A percentile compares a stretch with the other conserved stretches of the same genome.
Conservation (phyloP, 1,140 invertebrate genomes). For the Drosophila watanabei region DNA sequence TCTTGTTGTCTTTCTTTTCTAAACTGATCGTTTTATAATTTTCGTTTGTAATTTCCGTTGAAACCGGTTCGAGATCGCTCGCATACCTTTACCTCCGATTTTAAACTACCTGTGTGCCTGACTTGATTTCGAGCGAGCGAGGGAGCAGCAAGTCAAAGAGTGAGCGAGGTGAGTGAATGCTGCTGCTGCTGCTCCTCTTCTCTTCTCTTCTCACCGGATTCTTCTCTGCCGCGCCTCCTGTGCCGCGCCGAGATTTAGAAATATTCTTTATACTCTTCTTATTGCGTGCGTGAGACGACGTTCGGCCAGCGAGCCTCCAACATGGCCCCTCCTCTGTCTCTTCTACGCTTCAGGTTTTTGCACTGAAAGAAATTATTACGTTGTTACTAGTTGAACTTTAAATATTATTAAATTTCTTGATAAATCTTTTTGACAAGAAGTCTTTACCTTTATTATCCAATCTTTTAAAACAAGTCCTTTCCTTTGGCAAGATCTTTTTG, state of each 20-base stretch:
- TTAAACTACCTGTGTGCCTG: slow-evolving; percentile 74
- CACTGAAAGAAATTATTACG: slow-evolving; percentile 5
- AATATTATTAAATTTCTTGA: neutral
- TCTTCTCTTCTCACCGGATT: slow-evolving; percentile 1
- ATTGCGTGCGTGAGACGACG: slow-evolving; percentile 61
- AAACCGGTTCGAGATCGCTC: slow-evolving; percentile 84
- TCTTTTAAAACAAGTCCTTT: neutral
- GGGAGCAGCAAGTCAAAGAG: slow-evolving; percentile 17
- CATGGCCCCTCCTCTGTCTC: neutral
- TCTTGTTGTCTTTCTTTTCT: slow-evolving; percentile 64
- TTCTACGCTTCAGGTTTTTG: slow-evolving; percentile 8
- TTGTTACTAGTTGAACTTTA: neutral
- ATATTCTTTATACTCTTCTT: slow-evolving; percentile 70
- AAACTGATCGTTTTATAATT: slow-evolving; percentile 85
- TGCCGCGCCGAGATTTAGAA: slow-evolving; percentile 73
- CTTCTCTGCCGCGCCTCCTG: slow-evolving; percentile 51
- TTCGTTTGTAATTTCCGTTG: slow-evolving; percentile 85
- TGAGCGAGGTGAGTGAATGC: slow-evolving; percentile 27
- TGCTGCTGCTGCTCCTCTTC: slow-evolving; percentile 17
- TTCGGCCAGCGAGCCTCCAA: slow-evolving; percentile 6
- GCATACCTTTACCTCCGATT: slow-evolving; percentile 67
- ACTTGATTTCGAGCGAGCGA: slow-evolving; percentile 29
- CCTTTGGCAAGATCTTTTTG: neutral
- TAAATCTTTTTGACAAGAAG: too few relatives aligned
- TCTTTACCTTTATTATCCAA: too few relatives aligned